Conservation (phyloP, 2,888 invertebrate species). For the Corythucha ciliata region DNA sequence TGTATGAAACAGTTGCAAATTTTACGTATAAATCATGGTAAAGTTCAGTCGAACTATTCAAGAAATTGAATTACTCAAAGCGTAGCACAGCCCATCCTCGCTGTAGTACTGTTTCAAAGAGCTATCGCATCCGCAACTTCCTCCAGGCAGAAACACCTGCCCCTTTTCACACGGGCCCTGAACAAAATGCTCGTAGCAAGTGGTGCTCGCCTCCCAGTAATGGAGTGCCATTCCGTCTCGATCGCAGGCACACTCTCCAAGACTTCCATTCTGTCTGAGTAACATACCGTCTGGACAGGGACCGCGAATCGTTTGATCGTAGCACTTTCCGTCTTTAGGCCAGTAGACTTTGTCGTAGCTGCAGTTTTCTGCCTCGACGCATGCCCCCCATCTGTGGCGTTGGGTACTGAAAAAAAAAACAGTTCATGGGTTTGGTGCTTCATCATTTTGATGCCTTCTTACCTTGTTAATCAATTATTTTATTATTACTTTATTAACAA, state of each 20-base stretch:
- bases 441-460: no score
- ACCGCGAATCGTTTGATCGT: conserved; percentile 53
- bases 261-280: conserved; percentile 42
- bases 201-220: conserved; percentile 52
- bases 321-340: conserved; percentile 68
- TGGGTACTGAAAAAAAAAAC: conserved; percentile 1
- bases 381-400: conserved; percentile 59
- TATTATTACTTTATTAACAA: no score
- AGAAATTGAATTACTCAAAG: conserved; percentile 62
- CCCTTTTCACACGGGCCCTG: conserved; percentile 71
- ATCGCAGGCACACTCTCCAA: conserved; percentile 58
- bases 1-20: conserved; percentile 37
- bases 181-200: conserved; percentile 72
- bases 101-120: conserved; percentile 66
- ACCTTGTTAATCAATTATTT: no score
- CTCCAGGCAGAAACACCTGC: conserved; percentile 64
- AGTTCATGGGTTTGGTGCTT: no score
- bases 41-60: neutral
- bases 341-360: conserved; percentile 60
- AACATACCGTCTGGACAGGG: conserved; percentile 36
- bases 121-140: conserved; percentile 61
- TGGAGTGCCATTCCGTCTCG: conserved; percentile 47
- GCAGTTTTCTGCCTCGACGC: conserved; percentile 57
- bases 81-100: conserved; percentile 59
- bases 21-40: neutral